Evolutionary conservation across 1,140 invertebrate genomes (phyloP), one percentile per base, ranked within the genome.

Genomic region (Drosophila bipectinata): DNA sequence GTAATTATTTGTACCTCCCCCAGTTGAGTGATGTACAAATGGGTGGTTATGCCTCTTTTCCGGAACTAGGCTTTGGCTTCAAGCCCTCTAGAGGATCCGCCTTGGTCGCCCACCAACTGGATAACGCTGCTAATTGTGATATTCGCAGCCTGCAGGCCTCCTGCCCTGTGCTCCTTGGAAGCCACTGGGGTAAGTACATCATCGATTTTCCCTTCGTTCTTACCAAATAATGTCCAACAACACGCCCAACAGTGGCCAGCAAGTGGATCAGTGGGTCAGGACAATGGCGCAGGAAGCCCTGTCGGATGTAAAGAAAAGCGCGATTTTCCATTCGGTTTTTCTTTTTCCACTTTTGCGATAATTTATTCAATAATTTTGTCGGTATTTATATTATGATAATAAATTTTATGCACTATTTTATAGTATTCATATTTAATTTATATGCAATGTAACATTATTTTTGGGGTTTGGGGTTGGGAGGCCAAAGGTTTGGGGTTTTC

Each of bases 31-130:
- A 98, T 89, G 98, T 99, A 45, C 94, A 96, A 41, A 97, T 97
- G 90, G 98, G 98, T 4, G 98, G 98, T 21, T 96, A 96, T 5
- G 99, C 98, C 0, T 98, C 98, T 14, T 99, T 99, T 91, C 97
- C 97, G 1, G 93, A 94, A 54, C 93, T 98, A 53, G 95, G 95
- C 12, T 93, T 97, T 58, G 94, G 96, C 48, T 92, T 99, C 14
- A 96, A 95, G 93, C 98, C 98, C 0, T 94, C 94, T 85, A 97
- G 97, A 91, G 96, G 97, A 15, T 94, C 96, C 8, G 98, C 98
- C 28, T 96, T 97, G 8, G 97, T 99, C 92, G 99, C 98, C 98
- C 95, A 96, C 91, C 99, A 99, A 93, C 92, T 99, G 59, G 95
- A 97, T 91, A 94, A 95, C 18, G 97, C 94, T 85, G 98, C 97